Conservation (phyloP, 2,113 vertebrate genomes). For the Leucopsar rothschildi region DNA sequence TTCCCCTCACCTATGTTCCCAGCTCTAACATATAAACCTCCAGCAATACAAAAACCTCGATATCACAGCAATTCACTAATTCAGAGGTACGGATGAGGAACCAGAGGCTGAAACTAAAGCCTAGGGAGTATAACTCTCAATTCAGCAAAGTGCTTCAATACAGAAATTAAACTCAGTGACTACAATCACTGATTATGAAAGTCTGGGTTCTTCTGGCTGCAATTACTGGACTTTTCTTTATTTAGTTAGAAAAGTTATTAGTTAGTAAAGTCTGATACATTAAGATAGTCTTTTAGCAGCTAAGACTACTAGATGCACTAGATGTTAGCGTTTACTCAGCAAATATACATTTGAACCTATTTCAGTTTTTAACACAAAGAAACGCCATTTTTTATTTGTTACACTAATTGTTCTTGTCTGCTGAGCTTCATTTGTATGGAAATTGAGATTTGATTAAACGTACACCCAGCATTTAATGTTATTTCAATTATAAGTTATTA, state of each 20-base stretch:
- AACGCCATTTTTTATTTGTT: background rate
- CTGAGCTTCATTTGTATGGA: background rate
- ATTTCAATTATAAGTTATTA: background rate
- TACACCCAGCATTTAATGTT: background rate
- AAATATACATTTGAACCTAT: background rate
- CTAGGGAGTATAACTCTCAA: background rate
- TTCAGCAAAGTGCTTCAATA: background rate
- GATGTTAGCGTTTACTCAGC: background rate
- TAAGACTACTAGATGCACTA: background rate
- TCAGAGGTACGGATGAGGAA: background rate
- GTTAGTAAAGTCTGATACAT: background rate
- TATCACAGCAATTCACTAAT: background rate
- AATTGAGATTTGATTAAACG: conserved; percentile 18
- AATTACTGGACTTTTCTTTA: background rate
- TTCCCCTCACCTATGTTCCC: background rate
- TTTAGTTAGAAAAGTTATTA: background rate
- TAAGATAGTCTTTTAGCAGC: background rate
- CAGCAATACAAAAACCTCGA: background rate
- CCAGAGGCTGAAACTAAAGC: background rate
- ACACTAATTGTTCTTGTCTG: background rate
- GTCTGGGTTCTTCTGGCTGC: background rate
- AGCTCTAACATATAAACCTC: background rate
- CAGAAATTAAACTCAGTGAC: background rate
- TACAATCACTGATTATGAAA: background rate
- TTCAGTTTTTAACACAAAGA: background rate